Base-by-base conservation (phyloP, 2,797 vertebrate species). In the Lepidocolaptes lacrymiger region DNA sequence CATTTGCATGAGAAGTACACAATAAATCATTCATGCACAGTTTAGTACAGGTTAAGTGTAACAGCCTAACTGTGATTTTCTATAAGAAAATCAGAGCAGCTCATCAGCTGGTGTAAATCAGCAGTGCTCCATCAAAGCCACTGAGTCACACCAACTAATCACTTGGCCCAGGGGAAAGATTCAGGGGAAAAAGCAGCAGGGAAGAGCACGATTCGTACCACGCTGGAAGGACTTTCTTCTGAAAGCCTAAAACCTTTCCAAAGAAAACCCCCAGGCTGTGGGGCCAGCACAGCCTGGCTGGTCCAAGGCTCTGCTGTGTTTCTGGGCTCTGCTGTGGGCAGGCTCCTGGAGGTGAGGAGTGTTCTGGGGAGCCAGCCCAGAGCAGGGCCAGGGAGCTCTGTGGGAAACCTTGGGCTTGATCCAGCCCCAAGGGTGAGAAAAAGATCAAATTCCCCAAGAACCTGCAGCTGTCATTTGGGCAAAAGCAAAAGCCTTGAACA, bases 1-100 rank as follows among this genome's bases (percentile, higher is more conserved):
- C 83, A 93, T 97, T 97, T 97, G 95, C 96, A 96, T 97, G 92
- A 94, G 91, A 96, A 94, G 85, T 91, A 96, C 93, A 95, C 93
- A 96, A 91, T 95, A 96, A 97, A 96, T 96, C 92, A 95, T 93
- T 94, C 95, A 93, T 93, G 92, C 82, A 62, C 87, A 85, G 93
- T 93, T 96, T 97, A 95, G 95, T 95, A 89, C 96, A 96, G 95
- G 93, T 96, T 94, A 94, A 85, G 79, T 93, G 86, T 75, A 96
- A 84, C 84, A 96, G 95, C 69, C 84, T 67, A 94, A 58, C 91
- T 58, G 93, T 85, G 93, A 88, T 94, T 93, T 94, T 92, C 92
- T 89, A 1, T 75, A 49, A 92, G 87, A 71, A 93, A 92, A 96
- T 91, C 89, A 92, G 93, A 94, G 92, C 54, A 58, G 91, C 93